phyloP scores from a whole-genome alignment of 1,140 invertebrate genomes.

The Trichomalopsis sarcophagae region DNA sequence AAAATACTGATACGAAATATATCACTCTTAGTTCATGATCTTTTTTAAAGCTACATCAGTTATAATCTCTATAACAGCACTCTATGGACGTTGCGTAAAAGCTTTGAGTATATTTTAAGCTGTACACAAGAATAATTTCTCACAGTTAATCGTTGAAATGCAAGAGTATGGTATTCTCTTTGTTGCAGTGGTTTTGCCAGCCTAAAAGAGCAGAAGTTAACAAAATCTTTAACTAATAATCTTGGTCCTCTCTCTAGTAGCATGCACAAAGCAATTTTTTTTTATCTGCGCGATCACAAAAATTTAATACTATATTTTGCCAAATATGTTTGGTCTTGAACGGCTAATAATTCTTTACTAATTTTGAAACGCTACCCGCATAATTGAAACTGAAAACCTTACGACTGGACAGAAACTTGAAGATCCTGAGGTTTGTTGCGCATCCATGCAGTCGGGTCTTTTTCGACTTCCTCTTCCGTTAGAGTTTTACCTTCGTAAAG shows the following conservation, averaged over 20 bases:
- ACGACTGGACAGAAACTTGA: conserved; percentile 55
- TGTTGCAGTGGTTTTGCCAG: conserved; percentile 16
- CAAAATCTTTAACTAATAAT: conserved; percentile 16
- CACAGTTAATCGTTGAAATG: not conserved
- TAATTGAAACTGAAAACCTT: conserved; percentile 53
- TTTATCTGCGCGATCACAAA: conserved; percentile 10
- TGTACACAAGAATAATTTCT: conserved; percentile 13
- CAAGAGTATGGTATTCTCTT: conserved; percentile 27
- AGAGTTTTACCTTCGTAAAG: conserved; percentile 80
- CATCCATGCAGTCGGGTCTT: conserved; percentile 79
- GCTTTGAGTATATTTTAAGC: conserved; percentile 14
- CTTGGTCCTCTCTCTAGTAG: not conserved
- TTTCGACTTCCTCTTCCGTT: conserved; percentile 78
- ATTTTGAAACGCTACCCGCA: conserved; percentile 43
- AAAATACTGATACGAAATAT: not conserved
- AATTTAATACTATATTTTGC: not conserved
- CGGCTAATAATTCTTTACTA: conserved; percentile 6
- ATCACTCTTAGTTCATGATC: not conserved
- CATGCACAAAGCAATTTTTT: conserved; percentile 38
- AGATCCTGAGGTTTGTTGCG: conserved; percentile 68
- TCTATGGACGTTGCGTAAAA: not conserved
- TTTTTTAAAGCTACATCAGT: not conserved
- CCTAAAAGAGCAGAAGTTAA: conserved; percentile 45
- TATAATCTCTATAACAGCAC: not conserved
- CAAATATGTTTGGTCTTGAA: not conserved